Base-by-base conservation (phyloP, 2,797 vertebrate genomes). In the Lithobates pipiens region DNA sequence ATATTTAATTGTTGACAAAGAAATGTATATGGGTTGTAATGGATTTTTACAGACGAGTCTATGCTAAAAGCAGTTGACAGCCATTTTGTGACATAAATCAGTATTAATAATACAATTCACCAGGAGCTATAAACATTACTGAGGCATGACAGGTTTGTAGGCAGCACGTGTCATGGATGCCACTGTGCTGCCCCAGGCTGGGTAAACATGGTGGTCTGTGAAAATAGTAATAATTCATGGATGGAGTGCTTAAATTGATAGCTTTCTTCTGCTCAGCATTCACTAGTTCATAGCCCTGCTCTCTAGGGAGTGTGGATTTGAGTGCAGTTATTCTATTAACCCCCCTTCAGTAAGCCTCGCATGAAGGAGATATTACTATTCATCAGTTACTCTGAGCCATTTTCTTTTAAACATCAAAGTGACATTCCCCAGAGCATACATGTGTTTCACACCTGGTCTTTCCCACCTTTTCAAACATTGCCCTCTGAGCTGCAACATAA, bases 361-460 rank as follows among this genome's bases (percentile, higher is more conserved):
- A 88, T 88, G 74, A 67, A 89, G 77, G 85, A 90, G 86, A 82
- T 85, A 89, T 90, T 89, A 89, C 89, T 90, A 85, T 89, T 90
- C 82, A 89, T 86, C 88, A 88, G 88, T 88, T 89, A 89, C 88
- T 91, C 90, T 88, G 83, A 90, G 89, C 79, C 85, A 89, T 85
- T 23, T 84, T 89, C 89, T 89, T 82, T 50, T 87, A 80, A 85
- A 88, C 75, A 89, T 85, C 13, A 46, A 65, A 42, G 73, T 44
- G 89, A 83, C 82, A 83, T 57, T 86, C 80, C 84, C 57, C 69
- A 10, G 70, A 54, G 76, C 36, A 27, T 70, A 0, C 0, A 70
- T 78, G 84, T 88, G 86, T 80, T 82, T 84, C 87, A 0, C 0
- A 76, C 83, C 83, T 77, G 88, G 21, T 84, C 81, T 88, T 83